Percentiles rank a stretch among this genome's conserved stretches.
Evolutionary conservation across 35 echinoderm and acorn worm species (phyloP).

Genomic region (Lytechinus pictus): DNA sequence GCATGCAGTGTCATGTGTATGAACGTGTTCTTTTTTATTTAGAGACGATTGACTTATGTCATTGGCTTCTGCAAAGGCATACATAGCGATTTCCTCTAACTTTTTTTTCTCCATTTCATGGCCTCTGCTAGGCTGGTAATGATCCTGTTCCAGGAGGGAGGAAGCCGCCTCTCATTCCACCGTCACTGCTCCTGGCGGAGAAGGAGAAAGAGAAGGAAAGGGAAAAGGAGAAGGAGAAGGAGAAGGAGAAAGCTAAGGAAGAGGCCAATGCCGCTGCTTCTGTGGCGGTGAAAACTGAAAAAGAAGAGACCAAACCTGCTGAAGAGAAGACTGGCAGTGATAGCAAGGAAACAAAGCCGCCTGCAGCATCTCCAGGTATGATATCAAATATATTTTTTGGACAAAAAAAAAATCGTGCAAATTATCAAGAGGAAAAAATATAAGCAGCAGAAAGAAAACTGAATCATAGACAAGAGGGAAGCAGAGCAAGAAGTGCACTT

Average conservation of each 20-base stretch:
- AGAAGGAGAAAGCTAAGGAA: conserved; percentile 17
- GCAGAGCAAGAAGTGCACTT: too few relatives aligned
- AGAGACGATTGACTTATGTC: too few relatives aligned
- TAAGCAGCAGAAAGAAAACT: too few relatives aligned
- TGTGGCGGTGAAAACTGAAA: not conserved
- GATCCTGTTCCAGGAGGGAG: not conserved
- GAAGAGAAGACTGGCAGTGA: not conserved
- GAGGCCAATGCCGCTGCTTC: not conserved
- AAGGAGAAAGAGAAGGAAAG: conserved; percentile 40
- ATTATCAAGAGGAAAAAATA: too few relatives aligned
- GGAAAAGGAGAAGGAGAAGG: not conserved
- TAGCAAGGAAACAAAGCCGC: not conserved
- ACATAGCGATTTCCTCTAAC: too few relatives aligned
- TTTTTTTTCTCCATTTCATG: not conserved
- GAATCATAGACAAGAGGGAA: too few relatives aligned
- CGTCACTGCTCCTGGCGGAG: conserved; percentile 18
- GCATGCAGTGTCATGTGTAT: too few relatives aligned
- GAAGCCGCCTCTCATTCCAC: conserved; percentile 32
- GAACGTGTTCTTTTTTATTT: too few relatives aligned
- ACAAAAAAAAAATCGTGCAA: too few relatives aligned
- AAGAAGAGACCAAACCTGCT: not conserved
- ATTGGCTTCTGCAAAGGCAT: too few relatives aligned
- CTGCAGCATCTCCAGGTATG: not conserved
- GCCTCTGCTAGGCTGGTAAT: not conserved
- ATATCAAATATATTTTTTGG: not conserved